A percentile compares a stretch with the other conserved stretches of the same genome.
phyloP scores from a whole-genome alignment of 2,888 invertebrate species.

The Byasa hedistus region DNA sequence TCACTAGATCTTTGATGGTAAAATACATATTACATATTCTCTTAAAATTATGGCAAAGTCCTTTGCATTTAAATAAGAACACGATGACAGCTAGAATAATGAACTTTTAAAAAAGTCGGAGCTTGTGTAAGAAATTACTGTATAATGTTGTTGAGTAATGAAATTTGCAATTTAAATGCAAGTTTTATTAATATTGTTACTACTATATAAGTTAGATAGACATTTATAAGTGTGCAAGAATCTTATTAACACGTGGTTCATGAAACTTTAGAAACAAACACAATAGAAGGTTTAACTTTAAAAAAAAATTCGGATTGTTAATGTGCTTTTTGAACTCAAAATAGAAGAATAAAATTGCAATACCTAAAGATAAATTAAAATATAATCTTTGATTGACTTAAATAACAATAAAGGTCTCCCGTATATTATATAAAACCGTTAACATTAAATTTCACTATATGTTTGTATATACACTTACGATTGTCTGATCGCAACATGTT shows the following conservation, averaged over 20 bases:
- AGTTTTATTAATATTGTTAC: background rate
- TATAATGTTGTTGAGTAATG: background rate
- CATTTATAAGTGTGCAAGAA: background rate
- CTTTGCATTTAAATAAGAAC: conserved; percentile 2
- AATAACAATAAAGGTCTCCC: no score
- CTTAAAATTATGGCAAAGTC: background rate
- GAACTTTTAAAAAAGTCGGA: background rate
- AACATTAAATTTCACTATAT: no score
- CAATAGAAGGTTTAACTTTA: no score
- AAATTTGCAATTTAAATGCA: background rate
- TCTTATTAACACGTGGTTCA: background rate
- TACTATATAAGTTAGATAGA: background rate
- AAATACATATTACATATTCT: background rate
- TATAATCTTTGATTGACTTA: no score
- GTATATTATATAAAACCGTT: no score
- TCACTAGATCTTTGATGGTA: background rate
- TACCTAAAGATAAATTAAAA: no score
- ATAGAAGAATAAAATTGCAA: no score
- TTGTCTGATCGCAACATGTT: background rate
- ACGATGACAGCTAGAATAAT: background rate
- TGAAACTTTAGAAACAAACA: no score
- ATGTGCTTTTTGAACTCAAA: no score
- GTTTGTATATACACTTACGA: background rate
- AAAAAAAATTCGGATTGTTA: no score
- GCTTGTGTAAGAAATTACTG: background rate